Conservation (phyloP, 2,797 vertebrate species). For the Alosa sapidissima region DNA sequence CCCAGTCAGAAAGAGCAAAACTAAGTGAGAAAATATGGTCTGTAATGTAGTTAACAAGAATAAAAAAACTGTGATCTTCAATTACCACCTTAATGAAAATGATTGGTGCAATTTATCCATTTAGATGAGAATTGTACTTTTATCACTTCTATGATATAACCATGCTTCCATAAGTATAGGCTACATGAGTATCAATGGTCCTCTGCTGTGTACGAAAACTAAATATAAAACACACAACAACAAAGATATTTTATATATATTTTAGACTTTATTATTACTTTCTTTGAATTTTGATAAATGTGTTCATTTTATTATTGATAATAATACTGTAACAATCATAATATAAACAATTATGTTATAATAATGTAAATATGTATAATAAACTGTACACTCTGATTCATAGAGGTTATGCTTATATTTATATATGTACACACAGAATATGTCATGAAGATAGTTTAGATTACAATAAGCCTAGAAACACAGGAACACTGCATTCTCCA, state of each 20-base stretch:
- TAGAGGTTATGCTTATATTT: constrained; percentile 34
- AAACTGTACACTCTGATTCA: constrained; percentile 47
- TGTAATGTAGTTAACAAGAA: neutral
- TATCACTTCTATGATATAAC: neutral
- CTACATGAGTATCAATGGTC: neutral
- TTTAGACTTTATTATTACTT: constrained; percentile 50
- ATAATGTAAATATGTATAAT: constrained; percentile 41
- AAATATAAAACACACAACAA: neutral
- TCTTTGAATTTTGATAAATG: constrained; percentile 48
- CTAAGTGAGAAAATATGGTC: neutral
- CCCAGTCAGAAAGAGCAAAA: neutral
- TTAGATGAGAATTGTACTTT: neutral
- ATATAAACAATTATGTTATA: constrained; percentile 48
- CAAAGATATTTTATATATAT: neutral
- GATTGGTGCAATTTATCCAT: neutral
- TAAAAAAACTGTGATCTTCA: neutral
- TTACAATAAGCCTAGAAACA: constrained; percentile 35
- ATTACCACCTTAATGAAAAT: constrained; percentile 7
- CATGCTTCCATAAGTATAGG: neutral
- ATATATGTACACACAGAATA: constrained; percentile 38
- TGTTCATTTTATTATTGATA: constrained; percentile 49
- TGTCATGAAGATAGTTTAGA: constrained; percentile 33
- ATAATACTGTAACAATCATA: constrained; percentile 48
- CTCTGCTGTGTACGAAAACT: neutral
- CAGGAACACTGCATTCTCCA: constrained; percentile 7